These are phyloP conservation scores for Philonicus albiceps DNA, from an alignment of 2,888 invertebrate genomes.

Conservation along the genomic window DNA sequence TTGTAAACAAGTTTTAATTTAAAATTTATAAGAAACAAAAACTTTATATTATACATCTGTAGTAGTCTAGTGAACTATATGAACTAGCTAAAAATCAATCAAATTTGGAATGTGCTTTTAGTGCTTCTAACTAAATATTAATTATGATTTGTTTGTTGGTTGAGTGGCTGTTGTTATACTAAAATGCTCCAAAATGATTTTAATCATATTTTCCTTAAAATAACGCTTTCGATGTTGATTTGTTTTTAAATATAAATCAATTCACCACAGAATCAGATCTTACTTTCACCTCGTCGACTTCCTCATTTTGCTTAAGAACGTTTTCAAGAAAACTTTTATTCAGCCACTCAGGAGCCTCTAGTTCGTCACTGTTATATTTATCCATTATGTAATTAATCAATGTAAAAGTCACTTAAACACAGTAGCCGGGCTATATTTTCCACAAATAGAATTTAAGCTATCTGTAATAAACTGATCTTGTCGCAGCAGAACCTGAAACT, in stretches of 20 bases:
- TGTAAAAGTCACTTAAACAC: neutral
- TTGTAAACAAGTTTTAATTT: no score
- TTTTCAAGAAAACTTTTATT: constrained; percentile 48
- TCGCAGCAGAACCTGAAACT: neutral
- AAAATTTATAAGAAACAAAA: no score
- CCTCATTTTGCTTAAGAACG: constrained; percentile 47
- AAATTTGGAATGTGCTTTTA: no score
- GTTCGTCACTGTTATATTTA: constrained; percentile 47
- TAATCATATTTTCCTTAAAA: no score
- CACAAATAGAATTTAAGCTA: neutral
- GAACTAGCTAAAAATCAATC: no score
- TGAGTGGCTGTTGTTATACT: no score
- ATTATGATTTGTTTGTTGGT: no score
- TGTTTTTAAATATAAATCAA: neutral
- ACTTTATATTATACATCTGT: no score
- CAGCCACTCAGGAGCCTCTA: constrained; percentile 50
- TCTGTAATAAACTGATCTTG: neutral
- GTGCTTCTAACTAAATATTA: no score
- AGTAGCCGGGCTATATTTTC: neutral
- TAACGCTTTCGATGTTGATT: neutral
- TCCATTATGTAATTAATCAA: constrained; percentile 22
- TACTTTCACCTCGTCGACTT: constrained; percentile 45
- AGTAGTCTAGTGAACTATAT: no score
- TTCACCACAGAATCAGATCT: neutral
- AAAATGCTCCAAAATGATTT: no score